Evolutionary conservation across 2,888 invertebrate species (phyloP), one percentile per base, ranked within the genome.

Genomic region (Maniola hyperantus): DNA sequence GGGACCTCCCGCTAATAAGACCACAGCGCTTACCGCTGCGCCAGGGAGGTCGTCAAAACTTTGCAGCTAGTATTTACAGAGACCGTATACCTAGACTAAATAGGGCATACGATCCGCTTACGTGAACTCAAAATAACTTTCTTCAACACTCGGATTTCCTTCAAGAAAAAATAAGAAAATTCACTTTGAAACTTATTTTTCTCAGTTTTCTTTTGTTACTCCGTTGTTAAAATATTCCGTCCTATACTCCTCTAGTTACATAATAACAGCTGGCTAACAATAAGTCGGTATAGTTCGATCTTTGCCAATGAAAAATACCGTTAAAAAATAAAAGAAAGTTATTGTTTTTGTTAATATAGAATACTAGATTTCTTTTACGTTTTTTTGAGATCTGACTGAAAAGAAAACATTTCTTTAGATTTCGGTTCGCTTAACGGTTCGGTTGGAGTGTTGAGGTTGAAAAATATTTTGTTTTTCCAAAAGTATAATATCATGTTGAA

Each of bases 151-250:
- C 46, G 8, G 18, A 8, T 18, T 8, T 48, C 15, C 8, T 18
- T 18, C 18, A 48, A 18, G 46, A 46, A 18, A 48, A 18, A 15
- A 48, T 2, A 36, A 36, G 5, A n/a, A 55, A 36, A 18, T 36
- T 18, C 8, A 55, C 55, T n/a, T 55, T 36, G 15, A 36, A 15
- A 36, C 18, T 39, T 55, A 39, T 55, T 39, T 54, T 53, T 36
- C 55, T 15, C 48, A 18, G 11, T 18, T 36, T 55, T 8, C 54
- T 34, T 36, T 55, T 18, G 36, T 36, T 36, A 18, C 10, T 36
- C 55, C 10, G 33, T 34, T 36, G 33, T 34, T 55, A 55, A 55
- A 36, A 55, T 55, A 55, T 55, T 55, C 55, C 15, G 11, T 0
- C 15, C 6, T 5, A 36, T 18, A 55, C 55, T 36, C 18, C 55